Evolutionary conservation across 2,797 vertebrate genomes (phyloP), one percentile per base, ranked within the genome.

Genomic region (Acropternis orthonyx): DNA sequence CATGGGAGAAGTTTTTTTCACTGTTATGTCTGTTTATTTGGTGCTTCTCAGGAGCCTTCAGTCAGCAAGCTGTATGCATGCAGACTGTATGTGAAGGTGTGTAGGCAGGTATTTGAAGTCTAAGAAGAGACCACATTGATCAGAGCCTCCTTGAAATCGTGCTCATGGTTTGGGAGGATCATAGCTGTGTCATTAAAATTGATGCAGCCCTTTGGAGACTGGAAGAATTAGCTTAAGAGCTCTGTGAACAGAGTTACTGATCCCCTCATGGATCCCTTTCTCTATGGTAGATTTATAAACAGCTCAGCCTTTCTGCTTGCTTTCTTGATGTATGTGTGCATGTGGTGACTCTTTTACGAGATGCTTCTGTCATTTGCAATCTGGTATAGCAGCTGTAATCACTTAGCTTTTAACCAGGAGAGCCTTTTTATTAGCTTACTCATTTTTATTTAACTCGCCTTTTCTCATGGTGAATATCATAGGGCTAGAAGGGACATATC

Each of bases 371-470:
- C 85, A 41, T 97, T 92, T 92, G 76, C 93, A 93, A 65, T 89
- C 85, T 73, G 66, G 84, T 85, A 10, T 7, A 94, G 79, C 89
- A 91, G 89, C 93, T 92, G 73, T 91, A 95, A 87, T 96, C 91
- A 78, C 73, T 85, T 59, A 58, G 87, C 81, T 93, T 96, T 96
- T 87, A 95, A 91, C 62, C 82, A 79, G 66, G 56, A 93, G 76
- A 80, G 78, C 54, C 79, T 92, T 93, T 93, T 91, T 89, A 94
- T 93, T 96, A 94, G 81, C 90, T 92, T 89, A 54, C 65, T 95
- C 93, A 69, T 93, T 93, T 95, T 91, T 83, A 85, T 95, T 91
- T 91, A 76, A 81, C 79, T 91, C 51, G 7, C 87, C 66, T 95
- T 93, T 92, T 81, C 96, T 94, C 82, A 51, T 80, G 78, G 83